A percentile compares a stretch with the other conserved stretches of the same genome.
These are phyloP conservation scores for Melanotaenia pygmaea DNA, from an alignment of 2,797 vertebrate species.

Conservation along the genomic window DNA sequence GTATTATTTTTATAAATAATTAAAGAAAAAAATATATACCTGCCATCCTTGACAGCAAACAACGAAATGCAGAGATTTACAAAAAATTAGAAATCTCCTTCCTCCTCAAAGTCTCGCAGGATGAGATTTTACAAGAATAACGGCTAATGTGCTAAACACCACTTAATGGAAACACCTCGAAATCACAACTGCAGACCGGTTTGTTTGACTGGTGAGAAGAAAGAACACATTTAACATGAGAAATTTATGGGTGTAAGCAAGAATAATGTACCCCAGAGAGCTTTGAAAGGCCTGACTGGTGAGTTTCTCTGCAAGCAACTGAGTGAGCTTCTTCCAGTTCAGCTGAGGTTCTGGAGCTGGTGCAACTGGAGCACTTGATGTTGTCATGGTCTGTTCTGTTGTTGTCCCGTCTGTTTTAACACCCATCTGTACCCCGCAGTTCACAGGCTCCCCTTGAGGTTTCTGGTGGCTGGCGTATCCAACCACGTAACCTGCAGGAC, in stretches of 20 bases:
- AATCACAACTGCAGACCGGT: neutral
- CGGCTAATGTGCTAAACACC: no score
- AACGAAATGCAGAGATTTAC: no score
- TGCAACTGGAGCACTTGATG: neutral
- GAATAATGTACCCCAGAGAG: slow-evolving; percentile 51
- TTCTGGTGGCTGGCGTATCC: slow-evolving; percentile 83
- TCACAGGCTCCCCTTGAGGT: slow-evolving; percentile 13
- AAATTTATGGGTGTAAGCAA: neutral
- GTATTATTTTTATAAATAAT: no score
- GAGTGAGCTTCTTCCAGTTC: slow-evolving; percentile 80
- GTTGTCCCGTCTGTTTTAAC: rapidly evolving
- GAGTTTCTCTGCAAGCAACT: slow-evolving; percentile 67
- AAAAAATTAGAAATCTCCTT: no score
- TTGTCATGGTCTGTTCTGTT: neutral
- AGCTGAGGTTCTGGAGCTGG: slow-evolving; percentile 25
- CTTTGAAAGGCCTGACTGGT: slow-evolving; percentile 34
- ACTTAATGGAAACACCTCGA: no score
- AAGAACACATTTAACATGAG: neutral
- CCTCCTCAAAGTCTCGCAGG: no score
- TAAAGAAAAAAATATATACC: no score
- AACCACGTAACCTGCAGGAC: slow-evolving; percentile 85
- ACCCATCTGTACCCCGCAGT: rapidly evolving
- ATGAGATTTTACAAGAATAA: no score
- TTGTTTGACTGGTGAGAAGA: neutral
- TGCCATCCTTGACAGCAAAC: no score